Evolutionary conservation across 2,113 vertebrate species (phyloP).

Genomic region (Rattus rattus): DNA sequence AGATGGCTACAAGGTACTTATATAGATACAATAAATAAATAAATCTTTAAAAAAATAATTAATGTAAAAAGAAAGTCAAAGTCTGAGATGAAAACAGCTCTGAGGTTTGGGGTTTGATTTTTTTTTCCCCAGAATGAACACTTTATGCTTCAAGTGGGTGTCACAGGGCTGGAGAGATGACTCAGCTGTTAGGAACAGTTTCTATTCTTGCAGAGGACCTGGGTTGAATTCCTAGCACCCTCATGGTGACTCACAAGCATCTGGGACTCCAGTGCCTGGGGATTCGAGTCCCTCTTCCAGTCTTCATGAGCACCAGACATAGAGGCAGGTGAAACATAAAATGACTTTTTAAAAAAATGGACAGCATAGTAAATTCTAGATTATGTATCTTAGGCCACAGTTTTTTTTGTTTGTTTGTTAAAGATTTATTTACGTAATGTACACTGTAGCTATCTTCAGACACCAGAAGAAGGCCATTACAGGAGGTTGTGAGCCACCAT

Average conservation of each 20-base stretch:
- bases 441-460: too few relatives aligned
- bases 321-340: not conserved
- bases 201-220: not conserved
- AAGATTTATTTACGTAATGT: too few relatives aligned
- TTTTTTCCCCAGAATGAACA: not conserved
- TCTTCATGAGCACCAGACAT: not conserved
- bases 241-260: not conserved
- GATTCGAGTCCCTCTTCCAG: not conserved
- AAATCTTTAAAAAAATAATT: not conserved
- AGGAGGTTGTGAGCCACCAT: too few relatives aligned
- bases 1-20: too few relatives aligned
- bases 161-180: not conserved
- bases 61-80: not conserved
- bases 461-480: too few relatives aligned
- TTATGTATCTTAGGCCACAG: not conserved
- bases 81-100: not conserved
- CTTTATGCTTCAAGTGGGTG: too few relatives aligned
- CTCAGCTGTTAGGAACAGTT: not conserved
- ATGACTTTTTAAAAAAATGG: not conserved
- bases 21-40: too few relatives aligned
- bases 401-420: not conserved
- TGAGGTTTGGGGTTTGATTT: not conserved
- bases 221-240: not conserved
- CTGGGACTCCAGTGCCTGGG: not conserved
- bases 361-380: not conserved